phyloP scores from a whole-genome alignment of 1,140 invertebrate genomes.

The Lordiphosa stackelbergi region DNA sequence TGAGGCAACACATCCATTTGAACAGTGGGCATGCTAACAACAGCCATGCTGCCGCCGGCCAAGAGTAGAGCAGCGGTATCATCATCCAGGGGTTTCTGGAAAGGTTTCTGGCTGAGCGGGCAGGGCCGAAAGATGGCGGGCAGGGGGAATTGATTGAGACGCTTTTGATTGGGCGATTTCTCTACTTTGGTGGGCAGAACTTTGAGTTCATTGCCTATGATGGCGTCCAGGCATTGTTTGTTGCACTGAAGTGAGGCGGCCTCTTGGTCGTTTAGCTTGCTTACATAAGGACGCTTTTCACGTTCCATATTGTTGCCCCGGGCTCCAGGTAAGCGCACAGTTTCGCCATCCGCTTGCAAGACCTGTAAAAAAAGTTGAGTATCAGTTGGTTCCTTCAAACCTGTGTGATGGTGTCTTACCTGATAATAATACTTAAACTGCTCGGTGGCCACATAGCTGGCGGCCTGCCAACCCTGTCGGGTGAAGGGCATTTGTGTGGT shows the following conservation, averaged over 20 bases:
- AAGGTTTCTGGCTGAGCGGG: conserved; percentile 65
- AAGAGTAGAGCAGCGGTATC: conserved; percentile 60
- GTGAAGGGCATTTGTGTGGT: conserved; percentile 61
- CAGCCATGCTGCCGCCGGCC: conserved; percentile 67
- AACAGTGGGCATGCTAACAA: conserved; percentile 68
- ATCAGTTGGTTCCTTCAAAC: neutral
- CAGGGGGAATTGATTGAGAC: conserved; percentile 55
- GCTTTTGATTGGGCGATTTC: conserved; percentile 18
- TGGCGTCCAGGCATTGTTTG: conserved; percentile 42
- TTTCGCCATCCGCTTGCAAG: conserved; percentile 52
- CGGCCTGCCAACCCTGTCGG: conserved; percentile 71
- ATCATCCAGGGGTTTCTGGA: conserved; percentile 60
- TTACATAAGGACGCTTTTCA: conserved; percentile 55
- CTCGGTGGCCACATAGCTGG: conserved; percentile 67
- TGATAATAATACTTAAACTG: conserved; percentile 66
- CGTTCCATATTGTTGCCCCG: conserved; percentile 59
- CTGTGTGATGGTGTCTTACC: conserved; percentile 13
- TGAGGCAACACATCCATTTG: conserved; percentile 69
- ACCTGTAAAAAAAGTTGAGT: conserved; percentile 17
- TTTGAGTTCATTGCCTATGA: conserved; percentile 31
- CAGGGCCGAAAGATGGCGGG: conserved; percentile 61
- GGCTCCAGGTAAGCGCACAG: conserved; percentile 53
- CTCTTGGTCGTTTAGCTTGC: conserved; percentile 23
- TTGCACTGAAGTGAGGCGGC: conserved; percentile 7
- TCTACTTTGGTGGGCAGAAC: conserved; percentile 34